A percentile compares a stretch with the other conserved stretches of the same genome.
These are phyloP conservation scores for Eristalis pertinax DNA, from an alignment of 2,888 invertebrate species.

Conservation along the genomic window DNA sequence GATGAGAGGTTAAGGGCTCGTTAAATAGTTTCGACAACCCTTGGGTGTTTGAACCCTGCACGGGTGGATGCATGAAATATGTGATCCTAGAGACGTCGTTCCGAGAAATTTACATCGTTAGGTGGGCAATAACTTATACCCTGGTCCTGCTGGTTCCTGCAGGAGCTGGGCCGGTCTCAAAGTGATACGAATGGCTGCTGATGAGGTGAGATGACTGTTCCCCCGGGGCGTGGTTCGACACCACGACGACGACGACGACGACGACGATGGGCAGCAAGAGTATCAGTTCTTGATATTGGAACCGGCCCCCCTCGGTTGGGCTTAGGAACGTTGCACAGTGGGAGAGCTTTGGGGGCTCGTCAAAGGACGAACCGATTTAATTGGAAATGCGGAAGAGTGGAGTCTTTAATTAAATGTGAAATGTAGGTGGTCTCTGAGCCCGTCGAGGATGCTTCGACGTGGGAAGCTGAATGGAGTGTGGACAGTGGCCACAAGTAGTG, in stretches of 20 bases:
- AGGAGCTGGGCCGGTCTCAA: neutral
- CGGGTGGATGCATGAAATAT: constrained; percentile 20
- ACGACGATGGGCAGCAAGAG: neutral
- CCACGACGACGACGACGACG: neutral
- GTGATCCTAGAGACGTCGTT: neutral
- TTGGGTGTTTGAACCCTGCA: constrained; percentile 39
- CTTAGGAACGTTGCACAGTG: too few relatives aligned
- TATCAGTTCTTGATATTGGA: neutral
- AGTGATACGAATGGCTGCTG: neutral
- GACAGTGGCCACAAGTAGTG: neutral
- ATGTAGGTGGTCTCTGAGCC: neutral
- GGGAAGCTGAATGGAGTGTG: neutral
- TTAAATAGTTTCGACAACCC: constrained; percentile 51
- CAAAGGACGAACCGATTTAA: neutral
- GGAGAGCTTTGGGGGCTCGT: neutral
- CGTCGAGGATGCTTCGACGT: neutral
- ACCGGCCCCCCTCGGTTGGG: neutral
- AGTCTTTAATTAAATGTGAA: neutral
- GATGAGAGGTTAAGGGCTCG: constrained; percentile 41
- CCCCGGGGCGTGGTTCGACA: neutral
- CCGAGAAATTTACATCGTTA: neutral
- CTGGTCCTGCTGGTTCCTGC: neutral
- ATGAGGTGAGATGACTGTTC: neutral
- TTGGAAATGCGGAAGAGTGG: neutral
- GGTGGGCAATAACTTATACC: neutral